Evolutionary conservation across 2,797 vertebrate genomes (phyloP).

Genomic region (Chaetophractus vellerosus): DNA sequence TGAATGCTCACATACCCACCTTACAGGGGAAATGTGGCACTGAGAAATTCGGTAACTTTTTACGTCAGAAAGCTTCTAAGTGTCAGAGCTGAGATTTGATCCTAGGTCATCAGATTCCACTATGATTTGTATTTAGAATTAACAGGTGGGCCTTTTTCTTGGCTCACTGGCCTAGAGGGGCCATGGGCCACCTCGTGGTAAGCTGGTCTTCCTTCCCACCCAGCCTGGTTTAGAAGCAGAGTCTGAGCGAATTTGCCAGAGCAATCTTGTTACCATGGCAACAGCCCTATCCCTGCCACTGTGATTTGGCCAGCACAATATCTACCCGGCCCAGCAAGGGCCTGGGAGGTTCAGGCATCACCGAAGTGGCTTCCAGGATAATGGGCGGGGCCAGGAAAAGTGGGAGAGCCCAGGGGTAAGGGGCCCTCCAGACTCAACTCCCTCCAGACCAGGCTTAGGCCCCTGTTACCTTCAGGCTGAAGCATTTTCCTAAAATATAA

Average conservation of each 20-base stretch:
- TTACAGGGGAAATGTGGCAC: not conserved
- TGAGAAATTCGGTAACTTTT: not conserved
- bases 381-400: not conserved
- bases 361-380: not conserved
- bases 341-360: not conserved
- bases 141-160: not conserved
- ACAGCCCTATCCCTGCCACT: not conserved
- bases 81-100: not conserved
- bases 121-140: not conserved
- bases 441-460: not conserved
- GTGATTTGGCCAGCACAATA: not conserved
- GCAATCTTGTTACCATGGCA: conserved; percentile 13
- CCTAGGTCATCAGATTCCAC: not conserved
- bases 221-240: not conserved
- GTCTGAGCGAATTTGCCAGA: not conserved
- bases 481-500: not conserved
- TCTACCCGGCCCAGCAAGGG: no score
- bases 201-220: not conserved
- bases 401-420: not conserved
- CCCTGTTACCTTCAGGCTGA: not conserved
- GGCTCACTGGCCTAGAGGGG: not conserved
- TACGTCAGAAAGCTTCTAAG: not conserved
- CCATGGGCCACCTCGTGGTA: not conserved
- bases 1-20: not conserved
- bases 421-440: not conserved